Base-by-base conservation (phyloP, 1,140 invertebrate species). In the Cheumatopsyche charites region DNA sequence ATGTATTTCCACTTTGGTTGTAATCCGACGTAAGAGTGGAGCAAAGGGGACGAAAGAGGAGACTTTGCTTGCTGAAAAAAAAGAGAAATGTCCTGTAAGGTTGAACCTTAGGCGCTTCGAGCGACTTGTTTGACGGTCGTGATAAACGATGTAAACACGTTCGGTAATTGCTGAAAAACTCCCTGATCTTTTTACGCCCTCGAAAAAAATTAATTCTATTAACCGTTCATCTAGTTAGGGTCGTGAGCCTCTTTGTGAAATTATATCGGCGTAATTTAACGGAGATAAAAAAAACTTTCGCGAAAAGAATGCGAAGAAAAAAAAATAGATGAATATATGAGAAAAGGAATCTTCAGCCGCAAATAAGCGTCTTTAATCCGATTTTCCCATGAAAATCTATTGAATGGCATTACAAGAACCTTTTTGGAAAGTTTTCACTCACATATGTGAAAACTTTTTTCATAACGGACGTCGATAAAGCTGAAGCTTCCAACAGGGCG, bases 381-480 rank as follows among this genome's bases (percentile, higher is more conserved):
- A 36, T 36, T 36, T 36, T 36, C 29, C 29, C 29, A 36, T 36
- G 29, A 36, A 36, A 36, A 36, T 36, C 29, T 36, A 36, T 36
- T 36, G 29, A 36, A 36, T 36, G 29, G 29, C 29, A 36, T 36
- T 36, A 36, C 29, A 36, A 36, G 29, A 36, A 36, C 29, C 29
- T 36, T 36, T 36, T n/a, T 61, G 23, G 23, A 61, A 61, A 61
- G 55, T 61, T 61, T 61, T 61, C 45, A n/a, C 17, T 61, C 29
- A 36, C 29, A 36, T 36, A 36, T 36, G 29, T 23, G 36, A 63
- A 63, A 63, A 63, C 25, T 63, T 63, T 63, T 63, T 63, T 63
- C 62, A 63, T 63, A 63, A 63, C 62, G 62, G 36, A 12, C 62
- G 13, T 12, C 62, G 62, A 63, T 63, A 42, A 63, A 63, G 19